Percentiles rank a stretch among this genome's conserved stretches.
Conservation (phyloP, 2,888 invertebrate genomes). For the Amiota communis region DNA sequence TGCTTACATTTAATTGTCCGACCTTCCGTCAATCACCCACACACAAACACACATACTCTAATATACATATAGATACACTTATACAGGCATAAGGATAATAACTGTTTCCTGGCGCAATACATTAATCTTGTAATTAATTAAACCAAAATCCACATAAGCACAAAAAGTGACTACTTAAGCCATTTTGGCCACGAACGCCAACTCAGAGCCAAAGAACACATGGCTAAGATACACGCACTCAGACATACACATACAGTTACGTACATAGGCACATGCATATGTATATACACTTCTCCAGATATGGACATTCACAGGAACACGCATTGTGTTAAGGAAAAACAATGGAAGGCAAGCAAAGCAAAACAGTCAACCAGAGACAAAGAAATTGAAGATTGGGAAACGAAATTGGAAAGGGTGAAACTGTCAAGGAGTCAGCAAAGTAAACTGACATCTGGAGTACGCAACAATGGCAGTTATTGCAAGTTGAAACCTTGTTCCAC, state of each 20-base stretch:
- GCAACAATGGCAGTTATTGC: slow-evolving; percentile 30
- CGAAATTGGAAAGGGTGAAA: not conserved
- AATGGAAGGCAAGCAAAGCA: not conserved
- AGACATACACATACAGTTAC: slow-evolving; percentile 13
- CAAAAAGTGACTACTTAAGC: slow-evolving; percentile 68
- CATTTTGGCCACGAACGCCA: slow-evolving; percentile 61
- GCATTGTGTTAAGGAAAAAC: not conserved
- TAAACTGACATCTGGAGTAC: slow-evolving; percentile 22
- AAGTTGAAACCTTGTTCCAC: slow-evolving; percentile 35
- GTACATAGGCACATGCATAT: slow-evolving; percentile 12
- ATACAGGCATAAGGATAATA: slow-evolving; percentile 2
- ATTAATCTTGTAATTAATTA: slow-evolving; percentile 67
- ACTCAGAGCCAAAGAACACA: slow-evolving; percentile 45
- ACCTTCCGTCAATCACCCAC: not conserved
- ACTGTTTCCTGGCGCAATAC: slow-evolving; percentile 38
- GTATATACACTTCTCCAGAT: not conserved
- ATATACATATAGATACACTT: not conserved
- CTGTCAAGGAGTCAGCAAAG: slow-evolving; percentile 16
- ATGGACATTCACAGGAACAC: not conserved
- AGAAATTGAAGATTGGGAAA: not conserved
- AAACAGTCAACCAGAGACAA: not conserved
- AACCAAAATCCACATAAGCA: slow-evolving; percentile 63
- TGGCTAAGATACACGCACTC: slow-evolving; percentile 42
- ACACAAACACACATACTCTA: not conserved
- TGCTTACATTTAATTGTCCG: not conserved